phyloP scores from a whole-genome alignment of 1,140 invertebrate species.

The Atta cephalotes region DNA sequence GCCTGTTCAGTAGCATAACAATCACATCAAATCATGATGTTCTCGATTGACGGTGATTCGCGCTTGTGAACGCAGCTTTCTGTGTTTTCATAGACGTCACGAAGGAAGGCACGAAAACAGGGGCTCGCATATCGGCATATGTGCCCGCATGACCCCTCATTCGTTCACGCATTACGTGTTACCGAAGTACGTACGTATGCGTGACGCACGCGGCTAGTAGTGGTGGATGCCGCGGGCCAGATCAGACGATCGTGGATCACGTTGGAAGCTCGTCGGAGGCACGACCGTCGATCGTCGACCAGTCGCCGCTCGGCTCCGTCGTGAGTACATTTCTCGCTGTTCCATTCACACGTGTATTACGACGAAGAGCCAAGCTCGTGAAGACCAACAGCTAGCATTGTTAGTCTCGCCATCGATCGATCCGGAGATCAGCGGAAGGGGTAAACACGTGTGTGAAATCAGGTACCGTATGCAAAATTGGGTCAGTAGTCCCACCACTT shows the following conservation, averaged over 20 bases:
- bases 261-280: conserved; percentile 75
- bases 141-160: not conserved
- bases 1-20: not conserved
- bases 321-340: conserved; percentile 73
- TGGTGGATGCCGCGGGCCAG: conserved; percentile 51
- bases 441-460: conserved; percentile 17
- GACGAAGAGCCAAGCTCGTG: conserved; percentile 26
- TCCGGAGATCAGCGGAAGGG: not conserved
- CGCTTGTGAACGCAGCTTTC: not conserved
- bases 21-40: not conserved
- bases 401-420: conserved; percentile 32
- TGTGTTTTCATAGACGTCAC: conserved; percentile 16
- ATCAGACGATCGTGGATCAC: conserved; percentile 65
- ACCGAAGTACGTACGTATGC: not conserved
- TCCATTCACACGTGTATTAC: conserved; percentile 71
- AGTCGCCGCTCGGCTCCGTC: conserved; percentile 63
- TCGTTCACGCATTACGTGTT: not conserved
- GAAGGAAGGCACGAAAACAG: not conserved
- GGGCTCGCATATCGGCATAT: too few relatives aligned
- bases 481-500: not conserved
- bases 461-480: conserved; percentile 33
- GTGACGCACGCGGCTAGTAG: not conserved
- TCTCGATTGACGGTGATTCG: not conserved
- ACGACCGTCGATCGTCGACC: conserved; percentile 71
- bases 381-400: conserved; percentile 45